A percentile compares a stretch with the other conserved stretches of the same genome.
phyloP scores from a whole-genome alignment of 1,140 invertebrate genomes.

The Penaeus indicus region DNA sequence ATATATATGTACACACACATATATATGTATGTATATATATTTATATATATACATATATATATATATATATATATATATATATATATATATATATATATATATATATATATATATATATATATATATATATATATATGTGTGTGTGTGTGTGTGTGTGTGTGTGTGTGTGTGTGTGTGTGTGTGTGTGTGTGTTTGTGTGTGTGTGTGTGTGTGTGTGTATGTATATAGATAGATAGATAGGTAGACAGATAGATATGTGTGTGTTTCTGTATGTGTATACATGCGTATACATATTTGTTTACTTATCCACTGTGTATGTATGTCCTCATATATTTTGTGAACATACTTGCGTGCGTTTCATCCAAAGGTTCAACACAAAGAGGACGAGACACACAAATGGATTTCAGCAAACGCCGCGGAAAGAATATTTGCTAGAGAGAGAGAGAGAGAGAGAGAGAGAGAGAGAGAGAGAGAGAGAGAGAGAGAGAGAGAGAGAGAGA shows the following conservation, averaged over 20 bases:
- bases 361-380: too few relatives aligned
- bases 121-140: slow-evolving; percentile 9
- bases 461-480: not conserved
- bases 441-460: not conserved
- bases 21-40: slow-evolving; percentile 15
- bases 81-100: slow-evolving; percentile 16
- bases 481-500: not conserved
- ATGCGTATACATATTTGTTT: not conserved
- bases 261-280: not conserved
- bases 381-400: not conserved
- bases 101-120: slow-evolving; percentile 11
- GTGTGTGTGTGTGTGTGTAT: not conserved
- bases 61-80: slow-evolving; percentile 13
- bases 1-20: not conserved
- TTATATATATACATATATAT: slow-evolving; percentile 17
- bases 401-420: too few relatives aligned
- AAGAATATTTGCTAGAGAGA: too few relatives aligned
- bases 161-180: not conserved
- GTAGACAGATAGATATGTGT: not conserved
- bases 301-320: not conserved
- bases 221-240: slow-evolving; percentile 1
- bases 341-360: not conserved
- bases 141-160: not conserved
- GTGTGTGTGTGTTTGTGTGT: not conserved
- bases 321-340: slow-evolving; percentile 1